Evolutionary conservation across 2,888 invertebrate species (phyloP).

Genomic region (Trachelus troglodyta): DNA sequence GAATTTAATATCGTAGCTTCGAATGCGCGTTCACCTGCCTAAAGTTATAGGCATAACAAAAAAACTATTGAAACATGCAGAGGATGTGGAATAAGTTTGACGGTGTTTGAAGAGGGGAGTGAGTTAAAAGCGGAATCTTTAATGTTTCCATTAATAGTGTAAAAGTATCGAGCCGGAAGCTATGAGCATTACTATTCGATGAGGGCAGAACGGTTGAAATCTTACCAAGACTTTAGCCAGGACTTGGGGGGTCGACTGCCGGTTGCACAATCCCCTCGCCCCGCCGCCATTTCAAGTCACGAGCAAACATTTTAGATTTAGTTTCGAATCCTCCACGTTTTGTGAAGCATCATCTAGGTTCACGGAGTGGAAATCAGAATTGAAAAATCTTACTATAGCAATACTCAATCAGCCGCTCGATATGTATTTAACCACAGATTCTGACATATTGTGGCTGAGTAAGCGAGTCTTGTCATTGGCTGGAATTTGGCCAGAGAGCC

Average conservation of each 20-base stretch:
- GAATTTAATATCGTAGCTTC: not conserved
- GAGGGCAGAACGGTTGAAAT: not conserved
- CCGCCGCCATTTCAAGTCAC: not conserved
- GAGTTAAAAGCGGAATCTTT: not conserved
- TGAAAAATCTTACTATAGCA: not conserved
- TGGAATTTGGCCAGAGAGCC: slow-evolving; percentile 34
- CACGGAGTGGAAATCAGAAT: not conserved
- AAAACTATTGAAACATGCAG: not conserved
- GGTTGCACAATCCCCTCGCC: not conserved
- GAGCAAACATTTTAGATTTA: not conserved
- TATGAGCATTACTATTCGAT: not conserved
- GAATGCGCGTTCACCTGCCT: not conserved
- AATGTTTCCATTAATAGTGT: not conserved
- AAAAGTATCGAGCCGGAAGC: not conserved
- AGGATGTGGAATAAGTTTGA: not conserved
- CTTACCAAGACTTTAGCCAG: not conserved
- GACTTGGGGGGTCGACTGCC: not conserved
- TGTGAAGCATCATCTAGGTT: not conserved
- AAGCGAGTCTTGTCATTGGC: slow-evolving; percentile 26
- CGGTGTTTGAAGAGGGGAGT: not conserved
- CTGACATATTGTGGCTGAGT: slow-evolving; percentile 31
- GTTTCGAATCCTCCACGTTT: not conserved
- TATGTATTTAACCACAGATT: not conserved
- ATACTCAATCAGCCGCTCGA: not conserved
- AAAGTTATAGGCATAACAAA: not conserved